A percentile compares a stretch with the other conserved stretches of the same genome.
Evolutionary conservation across 2,113 vertebrate species (phyloP).

Genomic region (Pan paniscus): DNA sequence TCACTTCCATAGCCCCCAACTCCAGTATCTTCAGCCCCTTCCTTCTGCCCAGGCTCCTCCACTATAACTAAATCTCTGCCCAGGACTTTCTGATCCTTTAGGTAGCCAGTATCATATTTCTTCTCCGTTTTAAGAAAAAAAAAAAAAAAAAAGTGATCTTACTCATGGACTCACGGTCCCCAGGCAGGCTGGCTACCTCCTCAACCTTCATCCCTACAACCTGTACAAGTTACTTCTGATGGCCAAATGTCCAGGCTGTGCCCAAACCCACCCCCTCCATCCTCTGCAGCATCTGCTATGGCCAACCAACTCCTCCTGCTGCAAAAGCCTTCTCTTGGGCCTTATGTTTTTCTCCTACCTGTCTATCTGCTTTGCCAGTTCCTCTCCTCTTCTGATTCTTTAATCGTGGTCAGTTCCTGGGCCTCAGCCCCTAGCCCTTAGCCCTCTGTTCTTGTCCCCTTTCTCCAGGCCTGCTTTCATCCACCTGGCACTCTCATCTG

Average conservation of each 20-base stretch:
- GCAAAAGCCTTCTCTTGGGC: rapidly evolving
- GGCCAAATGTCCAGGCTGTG: not conserved
- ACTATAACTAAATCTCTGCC: not conserved
- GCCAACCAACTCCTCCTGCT: not conserved
- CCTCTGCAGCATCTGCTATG: not conserved
- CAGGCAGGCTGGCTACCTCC: not conserved
- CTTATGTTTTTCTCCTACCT: not conserved
- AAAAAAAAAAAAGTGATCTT: not conserved
- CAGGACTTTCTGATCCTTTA: not conserved
- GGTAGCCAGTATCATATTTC: not conserved
- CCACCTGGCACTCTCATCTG: not conserved
- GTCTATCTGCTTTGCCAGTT: not conserved
- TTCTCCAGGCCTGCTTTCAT: not conserved
- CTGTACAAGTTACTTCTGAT: not conserved
- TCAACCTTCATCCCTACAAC: not conserved
- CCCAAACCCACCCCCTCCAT: rapidly evolving
- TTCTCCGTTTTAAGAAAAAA: not conserved
- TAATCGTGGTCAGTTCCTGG: not conserved
- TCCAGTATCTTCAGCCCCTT: not conserved
- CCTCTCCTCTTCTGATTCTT: not conserved
- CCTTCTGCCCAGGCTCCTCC: not conserved
- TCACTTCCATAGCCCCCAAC: not conserved
- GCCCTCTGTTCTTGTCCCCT: not conserved
- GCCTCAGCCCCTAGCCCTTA: not conserved
- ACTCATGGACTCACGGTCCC: not conserved